Evolutionary conservation across 1,140 invertebrate species (phyloP).

Genomic region (Camponotus vicinus): DNA sequence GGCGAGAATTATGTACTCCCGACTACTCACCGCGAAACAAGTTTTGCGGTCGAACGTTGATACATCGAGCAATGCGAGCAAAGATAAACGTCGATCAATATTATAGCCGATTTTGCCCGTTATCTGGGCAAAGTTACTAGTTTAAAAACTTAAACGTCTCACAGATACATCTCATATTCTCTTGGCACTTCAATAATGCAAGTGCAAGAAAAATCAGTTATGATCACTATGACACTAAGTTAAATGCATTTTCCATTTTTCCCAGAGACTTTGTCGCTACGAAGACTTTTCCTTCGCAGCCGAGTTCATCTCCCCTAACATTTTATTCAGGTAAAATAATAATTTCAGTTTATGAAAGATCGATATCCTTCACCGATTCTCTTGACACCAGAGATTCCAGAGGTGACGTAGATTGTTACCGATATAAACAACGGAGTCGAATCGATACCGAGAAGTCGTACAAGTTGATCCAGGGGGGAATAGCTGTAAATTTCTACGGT

Average conservation of each 20-base stretch:
- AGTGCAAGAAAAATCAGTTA: constrained; percentile 16
- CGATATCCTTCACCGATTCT: neutral
- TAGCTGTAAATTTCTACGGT: constrained; percentile 20
- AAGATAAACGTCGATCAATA: neutral
- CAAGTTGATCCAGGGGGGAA: neutral
- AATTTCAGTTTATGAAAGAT: constrained; percentile 3
- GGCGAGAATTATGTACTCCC: constrained; percentile 32
- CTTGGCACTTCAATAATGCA: constrained; percentile 32
- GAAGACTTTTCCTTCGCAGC: neutral
- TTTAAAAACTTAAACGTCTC: constrained; percentile 45
- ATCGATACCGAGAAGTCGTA: constrained; percentile 7
- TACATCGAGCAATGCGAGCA: constrained; percentile 46
- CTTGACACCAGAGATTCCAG: neutral
- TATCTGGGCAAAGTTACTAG: constrained; percentile 22
- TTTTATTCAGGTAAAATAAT: constrained; percentile 22
- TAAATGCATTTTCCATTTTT: constrained; percentile 5
- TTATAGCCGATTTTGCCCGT: constrained; percentile 2
- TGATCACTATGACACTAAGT: neutral
- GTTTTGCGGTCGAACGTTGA: constrained; percentile 50
- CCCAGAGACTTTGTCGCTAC: neutral
- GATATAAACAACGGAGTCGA: constrained; percentile 26
- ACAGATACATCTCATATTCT: neutral
- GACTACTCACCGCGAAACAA: constrained; percentile 40
- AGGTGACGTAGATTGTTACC: constrained; percentile 12
- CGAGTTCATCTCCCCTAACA: neutral